A percentile compares a stretch with the other conserved stretches of the same genome.
Evolutionary conservation across 2,888 invertebrate genomes (phyloP).

Genomic region (Tillus elongatus): DNA sequence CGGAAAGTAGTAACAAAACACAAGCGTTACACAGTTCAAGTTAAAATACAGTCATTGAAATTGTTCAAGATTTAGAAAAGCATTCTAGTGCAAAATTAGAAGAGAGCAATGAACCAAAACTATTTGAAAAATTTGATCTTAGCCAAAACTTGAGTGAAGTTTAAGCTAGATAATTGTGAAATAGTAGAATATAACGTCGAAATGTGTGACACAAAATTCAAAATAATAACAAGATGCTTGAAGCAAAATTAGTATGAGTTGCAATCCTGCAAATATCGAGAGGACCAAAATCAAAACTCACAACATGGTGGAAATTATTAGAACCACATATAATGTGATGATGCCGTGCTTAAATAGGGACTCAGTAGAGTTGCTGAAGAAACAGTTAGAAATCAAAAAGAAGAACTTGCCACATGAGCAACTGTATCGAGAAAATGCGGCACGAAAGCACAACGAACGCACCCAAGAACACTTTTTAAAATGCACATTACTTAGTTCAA

Average conservation of each 20-base stretch:
- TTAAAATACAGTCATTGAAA: constrained; percentile 42
- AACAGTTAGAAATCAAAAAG: constrained; percentile 34
- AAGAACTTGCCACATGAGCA: constrained; percentile 21
- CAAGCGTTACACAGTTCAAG: too few relatives aligned
- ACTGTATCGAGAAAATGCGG: constrained; percentile 27
- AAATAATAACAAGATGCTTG: constrained; percentile 7
- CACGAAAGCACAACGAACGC: constrained; percentile 35
- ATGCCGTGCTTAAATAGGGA: constrained; percentile 29
- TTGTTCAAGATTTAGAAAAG: constrained; percentile 36
- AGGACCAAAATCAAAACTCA: too few relatives aligned
- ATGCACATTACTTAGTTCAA: constrained; percentile 69
- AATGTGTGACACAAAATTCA: constrained; percentile 16
- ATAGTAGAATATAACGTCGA: constrained; percentile 40
- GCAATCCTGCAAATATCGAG: too few relatives aligned
- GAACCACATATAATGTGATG: constrained; percentile 29
- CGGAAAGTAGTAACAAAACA: too few relatives aligned
- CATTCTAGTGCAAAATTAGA: constrained; percentile 18
- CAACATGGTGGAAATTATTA: constrained; percentile 29
- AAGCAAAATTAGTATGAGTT: neutral
- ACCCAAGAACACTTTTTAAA: constrained; percentile 69
- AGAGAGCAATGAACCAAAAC: too few relatives aligned
- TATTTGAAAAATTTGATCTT: constrained; percentile 50
- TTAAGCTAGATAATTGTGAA: constrained; percentile 67
- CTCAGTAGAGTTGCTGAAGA: constrained; percentile 35
- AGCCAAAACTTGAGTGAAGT: constrained; percentile 72